Evolutionary conservation across 2,888 invertebrate genomes (phyloP).

Genomic region (Drosophila planitibia): DNA sequence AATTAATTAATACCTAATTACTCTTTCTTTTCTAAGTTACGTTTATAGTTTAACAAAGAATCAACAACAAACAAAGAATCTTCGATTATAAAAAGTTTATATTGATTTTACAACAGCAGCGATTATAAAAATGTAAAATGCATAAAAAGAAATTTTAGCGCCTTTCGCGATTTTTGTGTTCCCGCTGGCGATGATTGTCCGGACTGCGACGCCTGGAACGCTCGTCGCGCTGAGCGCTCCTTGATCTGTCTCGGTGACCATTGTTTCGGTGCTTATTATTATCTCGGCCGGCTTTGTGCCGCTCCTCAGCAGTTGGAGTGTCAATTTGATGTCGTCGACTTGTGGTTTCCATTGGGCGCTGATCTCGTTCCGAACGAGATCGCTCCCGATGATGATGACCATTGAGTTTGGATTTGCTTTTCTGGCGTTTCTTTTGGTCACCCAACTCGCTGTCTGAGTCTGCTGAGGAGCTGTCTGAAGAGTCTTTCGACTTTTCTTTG

Average conservation of each 20-base stretch:
- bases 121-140: conserved; percentile 46
- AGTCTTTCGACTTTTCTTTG: conserved; percentile 51
- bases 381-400: conserved; percentile 18
- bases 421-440: conserved; percentile 21
- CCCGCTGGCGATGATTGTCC: conserved; percentile 37
- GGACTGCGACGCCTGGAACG: conserved; percentile 37
- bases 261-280: conserved; percentile 21
- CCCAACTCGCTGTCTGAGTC: conserved; percentile 45
- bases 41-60: background rate
- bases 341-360: conserved; percentile 1
- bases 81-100: conserved; percentile 4
- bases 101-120: conserved; percentile 20
- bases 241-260: conserved; percentile 38
- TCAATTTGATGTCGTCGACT: conserved; percentile 12
- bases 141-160: conserved; percentile 32
- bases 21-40: background rate
- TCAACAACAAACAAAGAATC: too few species aligned
- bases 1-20: conserved; percentile 15
- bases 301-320: conserved; percentile 11
- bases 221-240: conserved; percentile 42
- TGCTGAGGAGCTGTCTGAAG: conserved; percentile 46
- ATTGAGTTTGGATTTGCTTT: conserved; percentile 14
- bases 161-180: conserved; percentile 45
- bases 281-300: conserved; percentile 23
- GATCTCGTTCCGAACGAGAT: conserved; percentile 34